Base-by-base conservation (phyloP, 2,797 vertebrate genomes). In the Danionella dracula region DNA sequence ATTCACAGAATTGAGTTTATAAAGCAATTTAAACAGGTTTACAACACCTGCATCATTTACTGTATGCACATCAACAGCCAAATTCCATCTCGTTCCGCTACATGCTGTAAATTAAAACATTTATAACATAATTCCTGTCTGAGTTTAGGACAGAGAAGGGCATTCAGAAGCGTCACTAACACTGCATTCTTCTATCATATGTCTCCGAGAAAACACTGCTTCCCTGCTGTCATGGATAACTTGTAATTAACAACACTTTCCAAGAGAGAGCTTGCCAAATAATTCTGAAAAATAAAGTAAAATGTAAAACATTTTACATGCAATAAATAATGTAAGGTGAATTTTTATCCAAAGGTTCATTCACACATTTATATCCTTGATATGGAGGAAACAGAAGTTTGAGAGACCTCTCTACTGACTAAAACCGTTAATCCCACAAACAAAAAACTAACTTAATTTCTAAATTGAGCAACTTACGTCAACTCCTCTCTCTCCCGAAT, bases 401-500 rank as follows among this genome's bases (percentile, higher is more conserved):
- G 1, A 8, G 21, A 49, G 29, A 13, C 0, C 16, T 49, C 6
- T 0, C 8, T 27, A 13, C 8, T 8, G 46, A 9, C 8, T 49
- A 29, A 49, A 13, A 49, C 13, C n/a, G 4, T 4, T 4, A 13
- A 13, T 7, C 7, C n/a, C 0, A 9, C 6, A 15, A 45, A 15
- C 5, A 4, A 42, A 19, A n/a, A n/a, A 42, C 19, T 11, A 6
- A 23, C 20, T 27, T 27, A 27, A 27, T 6, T 27, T 27, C 6
- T 27, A 3, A 27, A 27, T 27, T 27, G 3, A 3, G 75, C 70
- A 11, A 38, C 70, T 23, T 91, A 99, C 96, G 92, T 85, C 87
- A 49, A 74, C 79, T 34, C 96, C 96, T 82, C 67, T 87, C 85
- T 93, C 92, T 64, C 94, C 96, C 66, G 72, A 46, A 71, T 75